Percentiles rank a stretch among this genome's conserved stretches.
These are phyloP conservation scores for Tenebrosternarchus preto DNA, from an alignment of 2,113 vertebrate species.

Conservation along the genomic window DNA sequence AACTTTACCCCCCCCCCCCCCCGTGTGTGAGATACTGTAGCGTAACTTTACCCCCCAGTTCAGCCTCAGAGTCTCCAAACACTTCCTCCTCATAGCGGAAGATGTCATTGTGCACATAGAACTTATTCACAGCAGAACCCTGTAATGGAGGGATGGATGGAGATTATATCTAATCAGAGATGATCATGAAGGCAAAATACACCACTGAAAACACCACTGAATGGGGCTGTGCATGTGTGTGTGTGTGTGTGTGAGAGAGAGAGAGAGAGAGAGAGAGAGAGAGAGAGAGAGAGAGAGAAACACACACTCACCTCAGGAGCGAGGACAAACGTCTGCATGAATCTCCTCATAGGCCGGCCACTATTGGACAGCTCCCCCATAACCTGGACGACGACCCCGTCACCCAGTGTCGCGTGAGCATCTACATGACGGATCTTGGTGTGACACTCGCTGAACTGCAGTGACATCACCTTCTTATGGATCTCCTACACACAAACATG, in stretches of 20 bases:
- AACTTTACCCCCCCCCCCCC: too few species aligned
- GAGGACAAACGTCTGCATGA: slow-evolving; percentile 98
- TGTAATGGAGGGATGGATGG: slow-evolving; percentile 55
- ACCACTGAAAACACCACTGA: neutral
- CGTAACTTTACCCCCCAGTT: slow-evolving; percentile 78
- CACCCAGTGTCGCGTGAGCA: slow-evolving; percentile 92
- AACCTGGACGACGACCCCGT: slow-evolving; percentile 96
- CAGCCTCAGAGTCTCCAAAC: slow-evolving; percentile 96
- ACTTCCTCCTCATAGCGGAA: slow-evolving; percentile 99
- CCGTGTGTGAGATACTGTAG: too few species aligned
- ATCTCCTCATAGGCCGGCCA: slow-evolving; percentile 95
- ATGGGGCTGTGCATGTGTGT: too few species aligned
- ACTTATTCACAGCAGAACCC: slow-evolving; percentile 98
- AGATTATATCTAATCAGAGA: too few species aligned
- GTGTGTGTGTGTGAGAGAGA: neutral
- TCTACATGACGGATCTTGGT: slow-evolving; percentile 98
- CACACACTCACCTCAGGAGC: slow-evolving; percentile 94
- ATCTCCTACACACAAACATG: slow-evolving; percentile 81
- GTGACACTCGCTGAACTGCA: slow-evolving; percentile 97
- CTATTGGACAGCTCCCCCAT: slow-evolving; percentile 96
- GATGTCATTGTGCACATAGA: slow-evolving; percentile 99
- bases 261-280: too few species aligned
- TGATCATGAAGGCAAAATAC: too few species aligned
- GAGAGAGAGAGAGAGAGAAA: too few species aligned
- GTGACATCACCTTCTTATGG: slow-evolving; percentile 98